Conservation (phyloP, 1,140 invertebrate genomes). For the Drosophila santomea region DNA sequence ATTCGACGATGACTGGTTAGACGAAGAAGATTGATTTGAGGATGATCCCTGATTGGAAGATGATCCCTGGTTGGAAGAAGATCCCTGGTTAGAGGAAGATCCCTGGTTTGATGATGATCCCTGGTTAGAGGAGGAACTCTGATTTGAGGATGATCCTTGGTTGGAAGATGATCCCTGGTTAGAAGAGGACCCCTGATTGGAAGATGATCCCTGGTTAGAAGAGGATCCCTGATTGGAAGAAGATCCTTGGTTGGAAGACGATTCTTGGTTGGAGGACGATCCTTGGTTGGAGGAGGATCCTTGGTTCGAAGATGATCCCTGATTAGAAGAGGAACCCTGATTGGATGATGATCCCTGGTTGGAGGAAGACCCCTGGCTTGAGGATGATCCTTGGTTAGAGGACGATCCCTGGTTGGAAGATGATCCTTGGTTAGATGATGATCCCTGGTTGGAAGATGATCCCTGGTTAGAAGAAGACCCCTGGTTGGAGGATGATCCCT, state of each 20-base stretch:
- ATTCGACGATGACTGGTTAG: constrained; percentile 27
- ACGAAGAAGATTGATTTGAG: constrained; percentile 34
- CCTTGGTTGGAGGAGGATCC: constrained; percentile 16
- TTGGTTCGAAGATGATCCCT: constrained; percentile 19
- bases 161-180: constrained; percentile 49
- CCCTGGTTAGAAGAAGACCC: constrained; percentile 48
- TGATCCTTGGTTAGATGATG: constrained; percentile 40
- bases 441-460: constrained; percentile 28
- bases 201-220: constrained; percentile 18
- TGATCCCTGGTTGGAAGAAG: constrained; percentile 39
- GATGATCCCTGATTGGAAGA: constrained; percentile 41
- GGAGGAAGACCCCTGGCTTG: constrained; percentile 14
- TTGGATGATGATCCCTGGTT: constrained; percentile 42
- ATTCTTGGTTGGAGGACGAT: constrained; percentile 34
- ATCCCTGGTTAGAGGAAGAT: constrained; percentile 4
- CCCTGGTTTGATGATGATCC: constrained; percentile 42
- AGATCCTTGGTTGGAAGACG: constrained; percentile 1
- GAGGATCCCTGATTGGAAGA: constrained; percentile 29
- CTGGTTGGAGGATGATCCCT: constrained; percentile 35
- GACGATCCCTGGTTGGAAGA: constrained; percentile 43
- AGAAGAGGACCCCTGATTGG: constrained; percentile 37
- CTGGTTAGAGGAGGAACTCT: constrained; percentile 39
- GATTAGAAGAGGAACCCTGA: constrained; percentile 29
- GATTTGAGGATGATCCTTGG: constrained; percentile 42
- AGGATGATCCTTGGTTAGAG: neutral